A percentile compares a stretch with the other conserved stretches of the same genome.
Evolutionary conservation across 2,797 vertebrate species (phyloP).

Genomic region (Lindbergichthys nudifrons): DNA sequence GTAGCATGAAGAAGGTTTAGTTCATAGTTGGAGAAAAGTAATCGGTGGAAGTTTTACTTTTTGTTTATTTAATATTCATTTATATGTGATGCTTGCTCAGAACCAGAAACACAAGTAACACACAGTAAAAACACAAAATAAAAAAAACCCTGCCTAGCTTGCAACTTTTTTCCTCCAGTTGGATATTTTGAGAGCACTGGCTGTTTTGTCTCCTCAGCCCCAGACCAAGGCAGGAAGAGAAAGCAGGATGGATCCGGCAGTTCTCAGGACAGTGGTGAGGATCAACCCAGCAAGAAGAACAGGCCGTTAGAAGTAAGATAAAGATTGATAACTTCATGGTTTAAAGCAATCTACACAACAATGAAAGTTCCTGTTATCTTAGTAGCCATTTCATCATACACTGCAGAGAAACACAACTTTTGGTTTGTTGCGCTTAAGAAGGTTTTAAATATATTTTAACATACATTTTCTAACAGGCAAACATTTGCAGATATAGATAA

Average conservation of each 20-base stretch:
- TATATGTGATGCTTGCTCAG: not conserved
- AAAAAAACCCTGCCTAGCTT: not conserved
- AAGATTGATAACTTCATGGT: not conserved
- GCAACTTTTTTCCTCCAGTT: not conserved
- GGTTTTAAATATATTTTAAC: not conserved
- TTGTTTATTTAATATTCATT: not conserved
- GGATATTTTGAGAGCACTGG: not conserved
- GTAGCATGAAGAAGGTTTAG: not conserved
- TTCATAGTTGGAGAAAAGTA: not conserved
- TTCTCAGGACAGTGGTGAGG: slow-evolving; percentile 71
- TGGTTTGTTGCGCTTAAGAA: not conserved
- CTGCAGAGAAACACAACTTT: not conserved
- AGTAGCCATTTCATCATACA: not conserved
- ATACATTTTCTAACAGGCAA: not conserved
- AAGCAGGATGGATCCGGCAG: slow-evolving; percentile 79
- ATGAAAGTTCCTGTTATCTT: not conserved
- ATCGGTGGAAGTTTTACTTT: not conserved
- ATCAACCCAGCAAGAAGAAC: slow-evolving; percentile 80
- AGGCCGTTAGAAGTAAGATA: slow-evolving; percentile 57
- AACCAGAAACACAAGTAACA: too few relatives aligned
- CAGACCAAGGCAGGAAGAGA: slow-evolving; percentile 80
- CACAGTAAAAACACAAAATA: not conserved
- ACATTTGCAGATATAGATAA: not conserved
- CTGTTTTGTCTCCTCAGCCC: slow-evolving; percentile 26
- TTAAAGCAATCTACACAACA: not conserved